Percentiles rank a stretch among this genome's conserved stretches.
Conservation (phyloP, 2,888 invertebrate species). For the Drosophila nigritarsus region DNA sequence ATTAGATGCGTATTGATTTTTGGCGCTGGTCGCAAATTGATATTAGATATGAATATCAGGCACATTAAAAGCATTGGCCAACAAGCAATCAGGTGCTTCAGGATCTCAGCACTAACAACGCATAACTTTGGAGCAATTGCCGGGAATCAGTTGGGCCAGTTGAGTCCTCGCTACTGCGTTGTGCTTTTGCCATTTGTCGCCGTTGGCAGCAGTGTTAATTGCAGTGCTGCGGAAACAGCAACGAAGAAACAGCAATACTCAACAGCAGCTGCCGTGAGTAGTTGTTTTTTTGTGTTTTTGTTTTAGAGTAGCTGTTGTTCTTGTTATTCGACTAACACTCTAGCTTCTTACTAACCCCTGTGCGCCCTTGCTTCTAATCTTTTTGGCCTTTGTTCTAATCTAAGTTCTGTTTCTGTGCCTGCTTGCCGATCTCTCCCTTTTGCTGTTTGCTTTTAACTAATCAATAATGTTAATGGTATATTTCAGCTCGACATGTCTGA, state of each 20-base stretch:
- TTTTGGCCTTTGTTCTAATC: constrained; percentile 9
- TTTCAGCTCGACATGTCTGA: constrained; percentile 80
- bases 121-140: constrained; percentile 24
- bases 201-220: constrained; percentile 57
- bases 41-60: constrained; percentile 65
- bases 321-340: constrained; percentile 41
- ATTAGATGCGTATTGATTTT: constrained; percentile 16
- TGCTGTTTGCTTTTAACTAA: neutral
- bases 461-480: neutral
- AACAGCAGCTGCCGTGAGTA: constrained; percentile 80
- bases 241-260: constrained; percentile 61
- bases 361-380: constrained; percentile 20
- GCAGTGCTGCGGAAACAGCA: constrained; percentile 46
- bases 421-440: neutral
- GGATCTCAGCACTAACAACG: constrained; percentile 22
- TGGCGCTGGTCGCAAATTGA: constrained; percentile 57
- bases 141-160: constrained; percentile 31
- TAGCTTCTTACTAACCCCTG: constrained; percentile 32
- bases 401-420: constrained; percentile 16
- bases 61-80: constrained; percentile 55
- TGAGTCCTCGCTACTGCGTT: constrained; percentile 65
- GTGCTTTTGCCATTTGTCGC: constrained; percentile 71
- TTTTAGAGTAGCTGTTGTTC: constrained; percentile 28
- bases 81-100: constrained; percentile 55
- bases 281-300: constrained; percentile 38